phyloP scores from a whole-genome alignment of 2,888 invertebrate species.

The Folsomia candida region DNA sequence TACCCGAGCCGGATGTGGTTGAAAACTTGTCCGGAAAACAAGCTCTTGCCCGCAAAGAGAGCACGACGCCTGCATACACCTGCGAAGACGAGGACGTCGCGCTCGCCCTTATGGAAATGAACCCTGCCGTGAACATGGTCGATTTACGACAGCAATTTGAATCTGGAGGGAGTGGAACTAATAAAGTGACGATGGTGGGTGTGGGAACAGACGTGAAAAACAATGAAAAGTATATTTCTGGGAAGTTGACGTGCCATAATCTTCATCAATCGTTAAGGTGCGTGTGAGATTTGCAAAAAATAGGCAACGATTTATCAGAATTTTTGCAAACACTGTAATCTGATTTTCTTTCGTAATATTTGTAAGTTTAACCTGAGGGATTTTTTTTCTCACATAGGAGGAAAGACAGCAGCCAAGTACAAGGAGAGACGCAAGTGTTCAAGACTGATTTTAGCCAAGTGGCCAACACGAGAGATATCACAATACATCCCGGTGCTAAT shows the following conservation, averaged over 20 bases:
- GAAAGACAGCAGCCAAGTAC: constrained; percentile 60
- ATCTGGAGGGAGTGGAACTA: not conserved
- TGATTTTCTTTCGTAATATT: too few relatives aligned
- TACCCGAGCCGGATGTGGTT: not conserved
- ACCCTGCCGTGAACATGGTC: constrained; percentile 55
- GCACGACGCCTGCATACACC: constrained; percentile 48
- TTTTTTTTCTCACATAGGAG: constrained; percentile 51
- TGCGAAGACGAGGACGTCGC: constrained; percentile 62
- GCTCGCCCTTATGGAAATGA: constrained; percentile 56
- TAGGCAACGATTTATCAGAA: too few relatives aligned
- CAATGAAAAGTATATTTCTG: constrained; percentile 51
- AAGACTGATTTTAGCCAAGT: constrained; percentile 66
- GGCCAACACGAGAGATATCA: constrained; percentile 57
- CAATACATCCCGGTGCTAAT: constrained; percentile 57
- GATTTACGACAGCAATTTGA: constrained; percentile 64
- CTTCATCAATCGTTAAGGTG: constrained; percentile 56
- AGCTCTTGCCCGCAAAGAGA: constrained; percentile 35
- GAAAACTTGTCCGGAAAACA: not conserved
- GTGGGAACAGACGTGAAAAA: too few relatives aligned
- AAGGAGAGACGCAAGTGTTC: constrained; percentile 65
- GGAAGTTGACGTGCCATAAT: constrained; percentile 69
- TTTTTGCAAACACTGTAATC: not conserved
- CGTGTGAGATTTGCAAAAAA: constrained; percentile 12
- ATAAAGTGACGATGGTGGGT: not conserved
- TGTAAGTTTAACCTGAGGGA: too few relatives aligned